Evolutionary conservation across 2,888 invertebrate species (phyloP), one percentile per base, ranked within the genome.

Genomic region (Lycia hirtaria): DNA sequence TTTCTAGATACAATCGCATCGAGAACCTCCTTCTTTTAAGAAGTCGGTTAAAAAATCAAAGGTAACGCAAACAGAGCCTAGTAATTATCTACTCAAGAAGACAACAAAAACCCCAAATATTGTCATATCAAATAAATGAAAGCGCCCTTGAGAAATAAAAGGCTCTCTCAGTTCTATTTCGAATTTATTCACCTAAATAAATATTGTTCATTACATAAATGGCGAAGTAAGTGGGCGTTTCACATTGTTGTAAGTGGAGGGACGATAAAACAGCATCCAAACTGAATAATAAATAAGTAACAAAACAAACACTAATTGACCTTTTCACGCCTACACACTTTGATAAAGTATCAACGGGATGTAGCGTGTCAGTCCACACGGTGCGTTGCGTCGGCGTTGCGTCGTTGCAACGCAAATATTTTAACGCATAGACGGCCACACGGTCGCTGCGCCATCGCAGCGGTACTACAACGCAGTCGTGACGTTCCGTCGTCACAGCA

Each of bases 161-260:
- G 22, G 38, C 22, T 14, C 38, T 40, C 22, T 19, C 19, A 3
- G 22, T 14, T 12, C 12, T 22, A 22, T 22, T 22, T 10, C n/a
- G 22, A 22, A 22, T 20, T 19, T 14, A 40, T 22, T 22, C 22
- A 2, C 38, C 38, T 40, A 22, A 40, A 22, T 22, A 22, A 40
- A 40, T 40, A 22, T 40, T 40, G 22, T 40, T 40, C 38, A 40
- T 40, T 22, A 22, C 12, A 12, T 40, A 40, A 40, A 40, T 24
- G 22, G 38, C 22, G 20, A 22, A 40, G 22, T 40, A 22, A 40
- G 22, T 47, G 38, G 38, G 22, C 22, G 22, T 12, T 22, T 14
- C 12, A 7, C 22, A 40, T 14, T 40, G 38, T 14, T 22, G 3
- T 7, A 12, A 22, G 22, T n/a, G 38, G 4, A 7, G 22, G 14